Evolutionary conservation across 2,797 vertebrate species (phyloP).

Genomic region (Tachyglossus aculeatus): DNA sequence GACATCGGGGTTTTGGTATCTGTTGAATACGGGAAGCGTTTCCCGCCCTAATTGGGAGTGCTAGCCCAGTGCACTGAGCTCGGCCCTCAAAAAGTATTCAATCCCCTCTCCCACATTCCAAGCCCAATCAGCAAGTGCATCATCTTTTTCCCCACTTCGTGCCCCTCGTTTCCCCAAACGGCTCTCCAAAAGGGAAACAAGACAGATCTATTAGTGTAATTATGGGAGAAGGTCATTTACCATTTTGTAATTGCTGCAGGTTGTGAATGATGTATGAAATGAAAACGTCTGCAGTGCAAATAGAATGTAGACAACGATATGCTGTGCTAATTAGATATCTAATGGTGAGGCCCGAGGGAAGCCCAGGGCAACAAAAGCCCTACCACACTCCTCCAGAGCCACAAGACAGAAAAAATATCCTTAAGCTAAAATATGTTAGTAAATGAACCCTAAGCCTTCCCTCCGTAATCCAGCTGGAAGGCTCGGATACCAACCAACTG

Average conservation of each 20-base stretch:
- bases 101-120: background rate
- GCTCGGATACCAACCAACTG: too few relatives aligned
- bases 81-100: too few relatives aligned
- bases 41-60: too few relatives aligned
- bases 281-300: slow-evolving; percentile 41
- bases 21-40: too few relatives aligned
- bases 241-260: slow-evolving; percentile 39
- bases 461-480: too few relatives aligned
- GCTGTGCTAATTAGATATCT: slow-evolving; percentile 38
- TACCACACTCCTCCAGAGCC: slow-evolving; percentile 16
- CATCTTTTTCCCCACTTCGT: background rate
- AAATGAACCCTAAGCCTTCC: too few relatives aligned
- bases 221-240: slow-evolving; percentile 37
- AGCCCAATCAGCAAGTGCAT: slow-evolving; percentile 13
- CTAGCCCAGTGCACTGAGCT: too few relatives aligned
- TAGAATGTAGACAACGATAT: slow-evolving; percentile 26
- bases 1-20: too few relatives aligned
- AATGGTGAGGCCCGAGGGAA: slow-evolving; percentile 36
- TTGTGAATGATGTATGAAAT: slow-evolving; percentile 53
- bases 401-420: slow-evolving; percentile 25
- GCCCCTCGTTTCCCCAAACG: slow-evolving; percentile 25
- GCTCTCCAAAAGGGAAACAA: slow-evolving; percentile 37
- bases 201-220: slow-evolving; percentile 43
- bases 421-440: too few relatives aligned
- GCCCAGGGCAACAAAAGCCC: slow-evolving; percentile 11